A percentile compares a stretch with the other conserved stretches of the same genome.
Evolutionary conservation across 2,113 vertebrate genomes (phyloP).

Genomic region (Pyxicephalus adspersus): DNA sequence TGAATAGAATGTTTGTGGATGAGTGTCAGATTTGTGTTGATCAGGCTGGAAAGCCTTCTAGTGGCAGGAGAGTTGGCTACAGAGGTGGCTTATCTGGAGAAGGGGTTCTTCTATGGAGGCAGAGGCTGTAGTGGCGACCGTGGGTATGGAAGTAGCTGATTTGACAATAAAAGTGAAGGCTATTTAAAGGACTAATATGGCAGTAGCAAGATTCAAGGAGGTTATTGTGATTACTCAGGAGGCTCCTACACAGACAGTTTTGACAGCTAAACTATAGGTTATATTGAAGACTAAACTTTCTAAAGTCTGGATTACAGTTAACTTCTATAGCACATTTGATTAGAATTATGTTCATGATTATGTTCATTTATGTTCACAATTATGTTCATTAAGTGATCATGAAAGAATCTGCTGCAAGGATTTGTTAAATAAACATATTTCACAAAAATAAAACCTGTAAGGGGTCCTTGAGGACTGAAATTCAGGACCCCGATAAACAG

Average conservation of each 20-base stretch:
- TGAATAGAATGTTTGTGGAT: slow-evolving; percentile 97
- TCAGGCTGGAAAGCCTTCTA: slow-evolving; percentile 89
- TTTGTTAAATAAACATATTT: too few relatives aligned
- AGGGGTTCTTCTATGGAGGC: slow-evolving; percentile 80
- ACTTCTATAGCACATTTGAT: too few relatives aligned
- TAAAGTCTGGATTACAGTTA: too few relatives aligned
- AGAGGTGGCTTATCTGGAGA: slow-evolving; percentile 73
- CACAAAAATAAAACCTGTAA: too few relatives aligned
- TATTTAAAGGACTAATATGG: slow-evolving; percentile 81
- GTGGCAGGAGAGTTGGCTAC: slow-evolving; percentile 82
- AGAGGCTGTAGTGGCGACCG: slow-evolving; percentile 80
- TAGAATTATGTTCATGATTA: too few relatives aligned
- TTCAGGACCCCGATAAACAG: too few relatives aligned
- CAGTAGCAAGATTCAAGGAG: slow-evolving; percentile 83
- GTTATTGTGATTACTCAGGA: slow-evolving; percentile 83
- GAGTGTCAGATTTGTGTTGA: slow-evolving; percentile 92
- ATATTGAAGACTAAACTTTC: too few relatives aligned
- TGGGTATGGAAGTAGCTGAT: slow-evolving; percentile 78
- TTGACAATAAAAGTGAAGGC: slow-evolving; percentile 72
- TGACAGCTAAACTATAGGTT: too few relatives aligned
- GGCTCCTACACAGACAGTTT: slow-evolving; percentile 93
- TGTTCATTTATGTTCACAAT: too few relatives aligned
- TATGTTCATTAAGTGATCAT: too few relatives aligned
- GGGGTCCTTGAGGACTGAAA: too few relatives aligned
- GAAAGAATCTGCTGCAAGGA: too few relatives aligned